phyloP scores from a whole-genome alignment of 2,797 vertebrate genomes.

The Enteromius afrohamiltoni region DNA sequence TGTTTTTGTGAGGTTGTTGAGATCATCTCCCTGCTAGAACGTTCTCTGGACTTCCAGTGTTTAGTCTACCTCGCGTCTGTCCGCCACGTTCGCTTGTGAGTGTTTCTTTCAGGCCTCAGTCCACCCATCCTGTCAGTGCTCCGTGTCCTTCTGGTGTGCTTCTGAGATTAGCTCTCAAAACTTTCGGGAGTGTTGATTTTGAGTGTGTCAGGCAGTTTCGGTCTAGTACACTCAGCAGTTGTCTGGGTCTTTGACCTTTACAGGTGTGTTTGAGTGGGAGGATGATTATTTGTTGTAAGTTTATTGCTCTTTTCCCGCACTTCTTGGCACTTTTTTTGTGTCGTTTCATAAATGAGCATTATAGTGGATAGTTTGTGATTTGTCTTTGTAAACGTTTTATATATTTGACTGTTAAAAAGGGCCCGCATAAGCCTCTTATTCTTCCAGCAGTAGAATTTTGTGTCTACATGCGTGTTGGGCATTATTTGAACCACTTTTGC shows the following conservation, averaged over 20 bases:
- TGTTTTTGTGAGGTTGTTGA: constrained; percentile 28
- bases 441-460: background rate
- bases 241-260: constrained; percentile 10
- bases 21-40: background rate
- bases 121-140: constrained; percentile 40
- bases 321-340: no score
- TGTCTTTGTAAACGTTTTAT: constrained; percentile 38
- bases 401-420: background rate
- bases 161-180: constrained; percentile 21
- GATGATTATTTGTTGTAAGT: background rate
- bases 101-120: constrained; percentile 25
- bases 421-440: background rate
- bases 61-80: constrained; percentile 50
- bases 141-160: background rate
- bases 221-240: constrained; percentile 19
- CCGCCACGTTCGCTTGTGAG: constrained; percentile 8
- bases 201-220: background rate
- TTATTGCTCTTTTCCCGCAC: background rate
- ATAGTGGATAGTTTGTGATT: background rate
- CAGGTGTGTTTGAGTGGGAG: background rate
- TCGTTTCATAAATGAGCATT: background rate
- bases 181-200: constrained; percentile 1
- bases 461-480: constrained; percentile 10
- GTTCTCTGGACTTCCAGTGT: constrained; percentile 36
- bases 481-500: constrained; percentile 27